Percentiles rank a stretch among this genome's conserved stretches.
Evolutionary conservation across 1,140 invertebrate species (phyloP).

Genomic region (Hirudo medicinalis): DNA sequence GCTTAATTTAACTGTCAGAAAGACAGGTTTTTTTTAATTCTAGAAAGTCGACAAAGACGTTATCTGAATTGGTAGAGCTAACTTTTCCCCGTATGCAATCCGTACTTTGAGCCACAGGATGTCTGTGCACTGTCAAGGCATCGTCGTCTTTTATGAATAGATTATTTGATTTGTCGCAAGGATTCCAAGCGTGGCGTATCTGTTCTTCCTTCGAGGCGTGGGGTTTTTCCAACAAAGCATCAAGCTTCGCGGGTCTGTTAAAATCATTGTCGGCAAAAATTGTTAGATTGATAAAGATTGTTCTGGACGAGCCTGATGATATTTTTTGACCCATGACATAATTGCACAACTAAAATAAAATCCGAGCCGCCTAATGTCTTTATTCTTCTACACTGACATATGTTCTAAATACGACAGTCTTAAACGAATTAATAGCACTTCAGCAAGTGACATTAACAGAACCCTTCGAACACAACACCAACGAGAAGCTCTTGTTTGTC

Average conservation of each 20-base stretch:
- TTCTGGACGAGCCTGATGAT: background rate
- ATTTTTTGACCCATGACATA: constrained; percentile 13
- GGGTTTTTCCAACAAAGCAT: constrained; percentile 2
- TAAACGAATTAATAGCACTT: no score
- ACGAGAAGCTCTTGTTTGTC: no score
- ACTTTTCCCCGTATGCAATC: constrained; percentile 15
- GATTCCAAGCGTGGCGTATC: constrained; percentile 15
- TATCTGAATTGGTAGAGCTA: no score
- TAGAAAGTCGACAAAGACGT: no score
- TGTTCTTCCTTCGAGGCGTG: constrained; percentile 1
- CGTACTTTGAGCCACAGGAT: constrained; percentile 1
- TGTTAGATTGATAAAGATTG: constrained; percentile 8
- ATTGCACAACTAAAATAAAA: no score
- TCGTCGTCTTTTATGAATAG: constrained; percentile 16
- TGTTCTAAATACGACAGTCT: no score
- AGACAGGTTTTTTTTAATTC: no score
- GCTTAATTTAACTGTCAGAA: no score
- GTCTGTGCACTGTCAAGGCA: constrained; percentile 6
- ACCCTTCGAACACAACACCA: no score
- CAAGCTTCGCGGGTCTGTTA: background rate
- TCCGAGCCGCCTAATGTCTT: no score
- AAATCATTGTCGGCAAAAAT: background rate
- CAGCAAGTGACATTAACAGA: no score
- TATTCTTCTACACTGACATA: no score
- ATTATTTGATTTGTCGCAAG: constrained; percentile 15